These are phyloP conservation scores for Drosophila melanica DNA, from an alignment of 1,140 invertebrate species.

Conservation along the genomic window DNA sequence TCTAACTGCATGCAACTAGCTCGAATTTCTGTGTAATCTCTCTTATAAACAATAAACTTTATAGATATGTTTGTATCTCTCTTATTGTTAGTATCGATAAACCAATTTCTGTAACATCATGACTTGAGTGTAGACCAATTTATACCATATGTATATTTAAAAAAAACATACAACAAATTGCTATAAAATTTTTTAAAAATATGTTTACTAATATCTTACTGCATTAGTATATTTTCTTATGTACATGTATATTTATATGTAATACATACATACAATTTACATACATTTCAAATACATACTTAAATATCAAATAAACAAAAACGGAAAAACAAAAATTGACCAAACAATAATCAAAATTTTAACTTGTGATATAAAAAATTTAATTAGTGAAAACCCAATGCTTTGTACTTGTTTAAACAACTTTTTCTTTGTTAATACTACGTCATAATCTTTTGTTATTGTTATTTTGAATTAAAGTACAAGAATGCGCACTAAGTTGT, in stretches of 20 bases:
- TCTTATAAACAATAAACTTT: conserved; percentile 53
- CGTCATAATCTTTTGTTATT: conserved; percentile 60
- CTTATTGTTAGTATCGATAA: conserved; percentile 57
- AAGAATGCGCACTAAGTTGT: conserved; percentile 79
- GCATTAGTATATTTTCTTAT: conserved; percentile 74
- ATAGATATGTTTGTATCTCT: conserved; percentile 38
- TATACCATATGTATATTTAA: conserved; percentile 52
- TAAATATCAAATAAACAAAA: conserved; percentile 43
- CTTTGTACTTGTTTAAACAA: conserved; percentile 44
- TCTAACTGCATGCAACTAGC: conserved; percentile 71
- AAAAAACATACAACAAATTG: conserved; percentile 38
- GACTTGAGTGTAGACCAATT: conserved; percentile 82
- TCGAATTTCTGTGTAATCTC: conserved; percentile 77
- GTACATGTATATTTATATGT: conserved; percentile 59
- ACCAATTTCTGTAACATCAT: conserved; percentile 60
- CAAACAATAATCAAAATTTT: conserved; percentile 84
- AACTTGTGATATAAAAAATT: conserved; percentile 81
- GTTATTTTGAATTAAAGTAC: conserved; percentile 66
- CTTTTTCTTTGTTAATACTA: conserved; percentile 35
- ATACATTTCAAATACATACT: conserved; percentile 43
- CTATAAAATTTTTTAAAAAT: conserved; percentile 31
- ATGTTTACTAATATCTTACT: conserved; percentile 58
- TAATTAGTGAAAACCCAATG: conserved; percentile 50
- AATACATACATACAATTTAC: conserved; percentile 39
- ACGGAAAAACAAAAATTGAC: conserved; percentile 67